These are phyloP conservation scores for Aegypius monachus DNA, from an alignment of 2,113 vertebrate species.

Conservation along the genomic window DNA sequence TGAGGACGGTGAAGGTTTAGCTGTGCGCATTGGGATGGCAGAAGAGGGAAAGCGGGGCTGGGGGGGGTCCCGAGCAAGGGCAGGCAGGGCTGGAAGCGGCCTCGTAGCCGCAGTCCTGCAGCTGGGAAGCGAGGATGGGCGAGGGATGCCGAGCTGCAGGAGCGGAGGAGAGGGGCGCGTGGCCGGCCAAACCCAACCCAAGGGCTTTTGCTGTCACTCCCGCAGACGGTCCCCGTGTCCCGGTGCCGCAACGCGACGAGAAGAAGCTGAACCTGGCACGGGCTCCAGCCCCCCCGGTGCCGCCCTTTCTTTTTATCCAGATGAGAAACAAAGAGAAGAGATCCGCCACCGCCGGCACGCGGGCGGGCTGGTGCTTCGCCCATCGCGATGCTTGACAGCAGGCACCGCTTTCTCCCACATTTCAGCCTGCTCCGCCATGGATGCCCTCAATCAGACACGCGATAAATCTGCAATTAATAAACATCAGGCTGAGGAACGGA, in stretches of 20 bases:
- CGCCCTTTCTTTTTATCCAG: fast-evolving
- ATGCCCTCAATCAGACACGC: background rate
- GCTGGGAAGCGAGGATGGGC: background rate
- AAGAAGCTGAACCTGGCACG: background rate
- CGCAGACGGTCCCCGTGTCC: fast-evolving
- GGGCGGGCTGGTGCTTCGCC: background rate
- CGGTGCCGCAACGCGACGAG: fast-evolving
- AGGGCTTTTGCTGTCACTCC: background rate
- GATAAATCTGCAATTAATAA: background rate
- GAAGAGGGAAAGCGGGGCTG: background rate
- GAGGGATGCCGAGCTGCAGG: background rate
- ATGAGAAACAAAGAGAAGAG: background rate
- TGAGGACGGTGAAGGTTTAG: background rate
- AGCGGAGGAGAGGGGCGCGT: background rate
- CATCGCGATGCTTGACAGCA: fast-evolving
- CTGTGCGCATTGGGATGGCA: fast-evolving
- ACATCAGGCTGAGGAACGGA: background rate
- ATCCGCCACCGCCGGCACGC: background rate
- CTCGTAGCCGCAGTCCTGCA: background rate
- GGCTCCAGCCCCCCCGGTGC: fast-evolving
- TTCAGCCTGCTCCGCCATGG: background rate
- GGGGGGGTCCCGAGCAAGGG: fast-evolving
- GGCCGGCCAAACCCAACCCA: too few relatives aligned
- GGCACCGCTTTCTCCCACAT: background rate
- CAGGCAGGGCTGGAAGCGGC: background rate